phyloP scores from a whole-genome alignment of 2,888 invertebrate species.

The Macaria liturata region DNA sequence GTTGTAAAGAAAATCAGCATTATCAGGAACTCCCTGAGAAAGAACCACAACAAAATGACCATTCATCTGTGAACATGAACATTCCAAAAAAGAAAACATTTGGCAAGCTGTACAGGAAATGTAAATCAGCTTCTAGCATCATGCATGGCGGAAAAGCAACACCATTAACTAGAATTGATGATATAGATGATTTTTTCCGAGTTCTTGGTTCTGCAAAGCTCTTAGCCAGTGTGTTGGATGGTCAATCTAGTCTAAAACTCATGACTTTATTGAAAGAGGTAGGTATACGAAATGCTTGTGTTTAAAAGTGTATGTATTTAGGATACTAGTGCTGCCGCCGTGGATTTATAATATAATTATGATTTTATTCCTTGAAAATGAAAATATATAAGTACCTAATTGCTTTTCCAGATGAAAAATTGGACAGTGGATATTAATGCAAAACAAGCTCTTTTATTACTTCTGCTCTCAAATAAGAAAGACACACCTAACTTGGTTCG shows the following conservation, averaged over 20 bases:
- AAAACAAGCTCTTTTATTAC: conserved; percentile 62
- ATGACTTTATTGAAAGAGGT: conserved; percentile 59
- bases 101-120: conserved; percentile 58
- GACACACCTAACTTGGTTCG: conserved; percentile 62
- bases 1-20: no score
- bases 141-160: conserved; percentile 46
- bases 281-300: conserved; percentile 13
- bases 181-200: conserved; percentile 67
- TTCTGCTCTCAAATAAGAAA: conserved; percentile 67
- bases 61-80: conserved; percentile 7
- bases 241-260: conserved; percentile 51
- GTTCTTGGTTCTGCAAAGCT: conserved; percentile 56
- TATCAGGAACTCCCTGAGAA: no score
- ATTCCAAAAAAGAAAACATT: conserved; percentile 43
- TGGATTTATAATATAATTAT: no score
- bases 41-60: no score
- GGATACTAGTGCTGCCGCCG: no score
- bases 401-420: conserved; percentile 57
- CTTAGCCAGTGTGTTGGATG: conserved; percentile 57
- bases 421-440: conserved; percentile 66
- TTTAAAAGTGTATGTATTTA: no score
- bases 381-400: no score
- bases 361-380: no score
- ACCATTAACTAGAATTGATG: conserved; percentile 54
- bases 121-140: conserved; percentile 58